Percentiles rank a stretch among this genome's conserved stretches.
These are phyloP conservation scores for Adelosebastes latens DNA, from an alignment of 2,797 vertebrate genomes.

Conservation along the genomic window DNA sequence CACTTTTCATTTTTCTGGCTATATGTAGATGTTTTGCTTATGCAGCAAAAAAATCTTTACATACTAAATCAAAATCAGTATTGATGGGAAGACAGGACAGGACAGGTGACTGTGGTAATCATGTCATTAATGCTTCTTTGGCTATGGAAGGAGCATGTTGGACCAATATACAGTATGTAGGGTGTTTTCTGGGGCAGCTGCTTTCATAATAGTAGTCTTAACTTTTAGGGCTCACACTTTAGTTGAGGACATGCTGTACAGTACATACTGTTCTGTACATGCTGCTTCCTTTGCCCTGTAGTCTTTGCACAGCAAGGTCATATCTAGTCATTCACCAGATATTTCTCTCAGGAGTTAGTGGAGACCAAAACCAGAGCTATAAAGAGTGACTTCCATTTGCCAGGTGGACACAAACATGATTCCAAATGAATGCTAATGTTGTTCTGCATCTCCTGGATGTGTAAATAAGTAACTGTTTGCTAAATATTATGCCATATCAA, in stretches of 20 bases:
- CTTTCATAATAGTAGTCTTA: neutral
- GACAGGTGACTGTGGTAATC: constrained; percentile 3
- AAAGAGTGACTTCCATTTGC: neutral
- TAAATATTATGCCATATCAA: neutral
- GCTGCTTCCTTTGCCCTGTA: neutral
- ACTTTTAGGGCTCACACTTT: neutral
- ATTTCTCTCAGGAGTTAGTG: neutral
- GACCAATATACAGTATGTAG: neutral
- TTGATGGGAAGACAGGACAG: neutral
- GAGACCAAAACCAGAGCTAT: neutral
- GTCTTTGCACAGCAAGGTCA: neutral
- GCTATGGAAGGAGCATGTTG: neutral
- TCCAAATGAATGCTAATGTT: neutral
- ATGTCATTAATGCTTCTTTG: neutral
- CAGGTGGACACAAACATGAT: neutral
- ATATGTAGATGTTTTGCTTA: constrained; percentile 34
- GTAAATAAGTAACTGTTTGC: neutral
- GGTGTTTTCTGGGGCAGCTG: neutral
- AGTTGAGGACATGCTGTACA: neutral
- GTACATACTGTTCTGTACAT: neutral
- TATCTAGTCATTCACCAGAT: neutral
- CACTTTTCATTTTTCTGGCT: constrained; percentile 14
- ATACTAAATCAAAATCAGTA: constrained; percentile 14
- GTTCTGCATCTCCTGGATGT: neutral
- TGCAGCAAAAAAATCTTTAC: constrained; percentile 11